These are phyloP conservation scores for Poliocrania exsul DNA, from an alignment of 2,797 vertebrate species.

Conservation along the genomic window DNA sequence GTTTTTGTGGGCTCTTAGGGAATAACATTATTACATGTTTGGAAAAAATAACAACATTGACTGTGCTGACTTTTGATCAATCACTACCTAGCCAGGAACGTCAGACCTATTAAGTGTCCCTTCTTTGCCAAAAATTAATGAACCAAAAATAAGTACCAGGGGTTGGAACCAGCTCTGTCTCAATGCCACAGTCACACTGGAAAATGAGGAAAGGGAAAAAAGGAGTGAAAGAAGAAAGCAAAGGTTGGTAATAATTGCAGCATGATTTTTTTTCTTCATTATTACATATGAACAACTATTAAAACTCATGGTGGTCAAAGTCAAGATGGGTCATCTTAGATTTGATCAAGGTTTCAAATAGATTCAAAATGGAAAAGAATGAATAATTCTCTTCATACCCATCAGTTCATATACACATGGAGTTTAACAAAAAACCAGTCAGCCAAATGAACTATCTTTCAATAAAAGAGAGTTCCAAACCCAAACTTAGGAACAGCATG, in stretches of 20 bases:
- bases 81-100: conserved; percentile 3
- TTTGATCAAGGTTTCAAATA: not conserved
- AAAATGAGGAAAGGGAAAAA: not conserved
- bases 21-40: not conserved
- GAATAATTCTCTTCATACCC: not conserved
- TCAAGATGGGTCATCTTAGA: not conserved
- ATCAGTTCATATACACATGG: not conserved
- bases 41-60: conserved; percentile 19
- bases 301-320: not conserved
- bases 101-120: conserved; percentile 7
- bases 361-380: not conserved
- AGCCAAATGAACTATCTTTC: not conserved
- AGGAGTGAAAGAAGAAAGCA: not conserved
- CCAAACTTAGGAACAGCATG: not conserved
- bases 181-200: not conserved
- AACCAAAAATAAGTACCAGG: conserved; percentile 35
- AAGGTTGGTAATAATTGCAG: not conserved
- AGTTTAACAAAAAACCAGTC: not conserved
- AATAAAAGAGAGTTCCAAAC: not conserved
- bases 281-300: not conserved
- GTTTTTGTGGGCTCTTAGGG: conserved; percentile 26
- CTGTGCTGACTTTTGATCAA: conserved; percentile 51
- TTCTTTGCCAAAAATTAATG: conserved; percentile 44
- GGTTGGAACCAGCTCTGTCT: conserved; percentile 21
- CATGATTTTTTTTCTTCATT: not conserved